Conservation (phyloP, 2,888 invertebrate species). For the Amblyjoppa proteus region DNA sequence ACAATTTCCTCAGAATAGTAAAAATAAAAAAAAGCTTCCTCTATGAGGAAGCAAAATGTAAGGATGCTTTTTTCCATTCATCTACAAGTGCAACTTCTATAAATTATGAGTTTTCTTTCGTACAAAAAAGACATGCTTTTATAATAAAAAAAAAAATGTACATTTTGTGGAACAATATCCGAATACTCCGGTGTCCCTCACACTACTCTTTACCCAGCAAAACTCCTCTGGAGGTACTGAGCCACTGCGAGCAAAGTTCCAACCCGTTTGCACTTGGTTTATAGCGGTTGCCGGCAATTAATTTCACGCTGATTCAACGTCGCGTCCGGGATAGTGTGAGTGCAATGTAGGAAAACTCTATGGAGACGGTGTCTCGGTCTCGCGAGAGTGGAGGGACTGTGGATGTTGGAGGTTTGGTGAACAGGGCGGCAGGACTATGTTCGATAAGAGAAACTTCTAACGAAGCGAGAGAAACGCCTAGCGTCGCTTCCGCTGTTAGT, state of each 20-base stretch:
- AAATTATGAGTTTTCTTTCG: too few species aligned
- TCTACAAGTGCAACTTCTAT: too few species aligned
- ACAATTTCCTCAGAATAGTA: background rate
- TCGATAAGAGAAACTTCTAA: constrained; percentile 70
- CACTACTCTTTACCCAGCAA: background rate
- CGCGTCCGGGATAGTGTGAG: constrained; percentile 50
- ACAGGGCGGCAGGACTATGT: constrained; percentile 42
- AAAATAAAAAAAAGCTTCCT: background rate
- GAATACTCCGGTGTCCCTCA: background rate
- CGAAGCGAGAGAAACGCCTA: constrained; percentile 55
- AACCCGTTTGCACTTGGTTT: constrained; percentile 64
- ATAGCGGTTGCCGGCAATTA: constrained; percentile 68
- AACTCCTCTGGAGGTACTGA: constrained; percentile 1
- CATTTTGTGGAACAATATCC: background rate
- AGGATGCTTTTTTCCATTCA: background rate
- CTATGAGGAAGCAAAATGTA: background rate
- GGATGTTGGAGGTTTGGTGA: constrained; percentile 45
- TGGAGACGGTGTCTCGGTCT: constrained; percentile 37
- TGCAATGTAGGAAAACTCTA: constrained; percentile 2
- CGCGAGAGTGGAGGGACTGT: constrained; percentile 42
- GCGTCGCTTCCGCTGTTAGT: constrained; percentile 49
- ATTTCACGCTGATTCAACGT: constrained; percentile 71
- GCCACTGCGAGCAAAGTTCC: constrained; percentile 49
- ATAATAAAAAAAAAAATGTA: background rate
- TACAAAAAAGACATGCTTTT: background rate